Base-by-base conservation (phyloP, 2,113 vertebrate species). In the Urocolius indicus region DNA sequence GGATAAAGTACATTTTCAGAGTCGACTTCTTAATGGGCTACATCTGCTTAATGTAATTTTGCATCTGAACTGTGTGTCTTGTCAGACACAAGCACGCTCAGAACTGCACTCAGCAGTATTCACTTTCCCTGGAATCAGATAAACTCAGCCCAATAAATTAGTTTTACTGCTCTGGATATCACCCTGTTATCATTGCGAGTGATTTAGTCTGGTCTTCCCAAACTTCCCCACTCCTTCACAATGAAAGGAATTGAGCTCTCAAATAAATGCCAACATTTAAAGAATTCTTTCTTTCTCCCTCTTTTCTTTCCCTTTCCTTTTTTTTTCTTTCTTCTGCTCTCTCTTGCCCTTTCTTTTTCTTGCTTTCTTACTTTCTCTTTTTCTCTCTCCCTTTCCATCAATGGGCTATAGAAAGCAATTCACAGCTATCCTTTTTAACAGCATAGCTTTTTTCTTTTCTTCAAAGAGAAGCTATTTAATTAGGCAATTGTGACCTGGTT, bases 1-100 rank as follows among this genome's bases (percentile, higher is more conserved):
- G 92, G 46, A 67, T 80, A 54, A 96, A 95, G 87, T 88, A 80
- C 90, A 59, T 92, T 80, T 87, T 93, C 88, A 93, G 87, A 36
- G 65, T 95, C 52, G 1, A n/a, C 90, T 95, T 87, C 95, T 97
- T 97, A 96, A 96, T 96, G 95, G 93, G 45, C 45, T 77, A 85
- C 89, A 81, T 96, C 97, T 97, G 96, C 77, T 97, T 97, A 94
- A 87, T 96, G 96, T 97, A 94, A 94, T 91, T 80, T 79, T 77
- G 65, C 55, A 45, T 95, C 83, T 71, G 88, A 94, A 24, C 81
- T 62, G 54, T 86, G 79, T 74, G 68, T 90, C 95, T 93, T 96
- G 91, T 96, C 95, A 97, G 91, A 68, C 1, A 1, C 67, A 52
- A 77, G 87, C 65, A 51, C 49, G 72, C 82, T 69, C 90, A 91